These are phyloP conservation scores for Lacanobia oleracea DNA, from an alignment of 2,888 invertebrate genomes.

Conservation along the genomic window DNA sequence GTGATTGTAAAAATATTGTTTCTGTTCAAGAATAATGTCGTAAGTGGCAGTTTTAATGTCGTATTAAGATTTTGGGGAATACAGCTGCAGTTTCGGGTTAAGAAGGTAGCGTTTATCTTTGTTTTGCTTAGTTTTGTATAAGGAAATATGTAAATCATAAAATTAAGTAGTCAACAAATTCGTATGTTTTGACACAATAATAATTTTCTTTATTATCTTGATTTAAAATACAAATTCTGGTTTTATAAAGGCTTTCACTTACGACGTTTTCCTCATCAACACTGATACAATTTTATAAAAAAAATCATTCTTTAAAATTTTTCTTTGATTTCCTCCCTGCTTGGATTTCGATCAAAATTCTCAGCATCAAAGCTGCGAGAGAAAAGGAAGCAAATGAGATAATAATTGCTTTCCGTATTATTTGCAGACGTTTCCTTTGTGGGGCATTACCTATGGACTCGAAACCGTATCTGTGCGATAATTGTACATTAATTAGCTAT, in stretches of 20 bases:
- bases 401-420: constrained; percentile 85
- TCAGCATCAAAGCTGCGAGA: constrained; percentile 79
- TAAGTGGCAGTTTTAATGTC: constrained; percentile 56
- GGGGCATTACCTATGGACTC: constrained; percentile 53
- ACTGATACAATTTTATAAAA: constrained; percentile 61
- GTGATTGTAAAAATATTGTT: constrained; percentile 82
- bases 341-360: constrained; percentile 85
- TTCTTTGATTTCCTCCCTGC: constrained; percentile 84
- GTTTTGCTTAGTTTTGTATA: background rate
- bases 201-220: background rate
- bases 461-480: constrained; percentile 68
- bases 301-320: constrained; percentile 78
- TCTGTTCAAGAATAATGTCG: constrained; percentile 61
- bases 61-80: constrained; percentile 12
- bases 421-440: constrained; percentile 80
- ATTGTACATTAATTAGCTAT: constrained; percentile 79
- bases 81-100: constrained; percentile 13
- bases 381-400: constrained; percentile 83
- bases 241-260: constrained; percentile 1
- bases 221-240: background rate
- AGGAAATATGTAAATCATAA: background rate
- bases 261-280: constrained; percentile 24
- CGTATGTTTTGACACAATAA: too few species aligned
- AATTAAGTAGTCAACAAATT: background rate
- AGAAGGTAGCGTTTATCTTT: background rate